A percentile compares a stretch with the other conserved stretches of the same genome.
Evolutionary conservation across 2,888 invertebrate species (phyloP).

Genomic region (Eristalinus sepulchralis): DNA sequence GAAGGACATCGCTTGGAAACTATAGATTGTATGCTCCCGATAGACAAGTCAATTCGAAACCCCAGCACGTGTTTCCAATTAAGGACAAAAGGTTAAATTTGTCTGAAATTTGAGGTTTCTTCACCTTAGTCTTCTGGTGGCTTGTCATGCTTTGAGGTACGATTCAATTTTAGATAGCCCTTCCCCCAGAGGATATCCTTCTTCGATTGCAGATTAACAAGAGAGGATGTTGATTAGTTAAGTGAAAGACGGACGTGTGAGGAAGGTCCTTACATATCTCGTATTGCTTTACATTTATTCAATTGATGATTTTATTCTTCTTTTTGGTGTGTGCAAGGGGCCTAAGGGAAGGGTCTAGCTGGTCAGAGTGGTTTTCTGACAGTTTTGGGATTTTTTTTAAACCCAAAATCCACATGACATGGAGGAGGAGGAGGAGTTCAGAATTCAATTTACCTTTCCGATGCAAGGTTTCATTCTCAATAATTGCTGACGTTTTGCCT

Average conservation of each 20-base stretch:
- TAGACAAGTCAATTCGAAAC: not conserved
- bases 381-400: not conserved
- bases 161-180: constrained; percentile 48
- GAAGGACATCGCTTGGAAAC: not conserved
- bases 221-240: constrained; percentile 31
- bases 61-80: constrained; percentile 59
- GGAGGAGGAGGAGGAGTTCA: not conserved
- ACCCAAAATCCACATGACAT: not conserved
- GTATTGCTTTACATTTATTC: constrained; percentile 35
- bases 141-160: not conserved
- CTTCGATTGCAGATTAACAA: constrained; percentile 35
- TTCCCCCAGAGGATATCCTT: not conserved
- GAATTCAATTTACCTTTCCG: not conserved
- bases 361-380: not conserved
- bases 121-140: constrained; percentile 2
- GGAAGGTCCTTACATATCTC: not conserved
- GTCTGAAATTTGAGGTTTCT: constrained; percentile 41
- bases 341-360: not conserved
- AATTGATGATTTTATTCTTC: constrained; percentile 16
- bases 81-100: constrained; percentile 55
- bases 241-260: constrained; percentile 24
- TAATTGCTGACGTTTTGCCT: not conserved
- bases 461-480: not conserved
- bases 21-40: not conserved
- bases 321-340: not conserved